Conservation (phyloP, 2,888 invertebrate species). For the Synanthedon andrenaeformis region DNA sequence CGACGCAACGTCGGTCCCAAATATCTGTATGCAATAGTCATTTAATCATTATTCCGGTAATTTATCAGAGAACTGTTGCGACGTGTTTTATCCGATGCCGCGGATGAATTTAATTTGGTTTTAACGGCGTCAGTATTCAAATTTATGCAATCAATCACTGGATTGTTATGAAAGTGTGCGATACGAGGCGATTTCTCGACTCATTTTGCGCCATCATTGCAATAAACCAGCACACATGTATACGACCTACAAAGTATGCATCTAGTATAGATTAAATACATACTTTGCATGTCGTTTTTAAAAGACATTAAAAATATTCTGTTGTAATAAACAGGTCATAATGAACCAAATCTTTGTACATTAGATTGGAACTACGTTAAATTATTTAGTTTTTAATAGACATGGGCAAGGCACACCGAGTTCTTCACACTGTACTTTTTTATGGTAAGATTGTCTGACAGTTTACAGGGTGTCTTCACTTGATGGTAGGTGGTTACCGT, state of each 20-base stretch:
- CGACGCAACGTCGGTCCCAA: constrained; percentile 14
- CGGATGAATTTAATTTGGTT: constrained; percentile 62
- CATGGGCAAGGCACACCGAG: too few species aligned
- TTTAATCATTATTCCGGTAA: constrained; percentile 58
- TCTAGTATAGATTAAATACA: too few species aligned
- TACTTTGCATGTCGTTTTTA: too few species aligned
- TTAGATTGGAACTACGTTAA: too few species aligned
- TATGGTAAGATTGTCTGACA: too few species aligned
- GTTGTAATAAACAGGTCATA: too few species aligned
- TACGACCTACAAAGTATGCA: background rate
- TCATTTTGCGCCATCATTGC: constrained; percentile 59
- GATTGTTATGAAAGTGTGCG: constrained; percentile 67
- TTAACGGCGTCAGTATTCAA: constrained; percentile 63
- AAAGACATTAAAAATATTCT: background rate
- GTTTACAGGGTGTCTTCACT: too few species aligned
- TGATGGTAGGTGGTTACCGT: too few species aligned
- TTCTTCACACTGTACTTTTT: too few species aligned
- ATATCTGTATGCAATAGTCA: constrained; percentile 39
- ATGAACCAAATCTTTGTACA: too few species aligned
- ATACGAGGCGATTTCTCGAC: constrained; percentile 59
- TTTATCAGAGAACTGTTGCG: constrained; percentile 50
- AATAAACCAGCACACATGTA: constrained; percentile 20
- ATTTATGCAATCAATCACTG: constrained; percentile 67
- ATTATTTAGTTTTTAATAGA: too few species aligned
- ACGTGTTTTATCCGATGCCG: constrained; percentile 60